phyloP scores from a whole-genome alignment of 1,140 invertebrate species.

The Drosophila kanapiae region DNA sequence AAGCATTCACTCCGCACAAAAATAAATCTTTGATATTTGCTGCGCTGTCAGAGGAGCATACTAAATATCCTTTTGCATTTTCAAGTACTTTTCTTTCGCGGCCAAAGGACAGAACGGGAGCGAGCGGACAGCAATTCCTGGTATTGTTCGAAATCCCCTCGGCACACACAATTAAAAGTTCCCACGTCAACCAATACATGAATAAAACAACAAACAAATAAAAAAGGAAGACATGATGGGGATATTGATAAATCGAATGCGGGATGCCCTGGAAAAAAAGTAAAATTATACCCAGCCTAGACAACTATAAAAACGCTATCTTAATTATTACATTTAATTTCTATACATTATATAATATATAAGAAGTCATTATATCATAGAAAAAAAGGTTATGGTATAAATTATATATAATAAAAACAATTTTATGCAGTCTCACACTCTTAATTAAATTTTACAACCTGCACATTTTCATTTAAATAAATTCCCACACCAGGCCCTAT shows the following conservation, averaged over 20 bases:
- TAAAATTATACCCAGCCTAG: too few species aligned
- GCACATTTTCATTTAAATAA: slow-evolving; percentile 17
- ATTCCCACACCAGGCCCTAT: slow-evolving; percentile 8
- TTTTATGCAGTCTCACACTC: not conserved
- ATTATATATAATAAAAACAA: not conserved
- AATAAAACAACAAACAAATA: slow-evolving; percentile 66
- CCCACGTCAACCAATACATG: slow-evolving; percentile 69
- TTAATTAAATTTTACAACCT: not conserved
- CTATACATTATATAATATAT: not conserved
- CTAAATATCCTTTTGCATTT: slow-evolving; percentile 75
- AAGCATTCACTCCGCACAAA: slow-evolving; percentile 18
- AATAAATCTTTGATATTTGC: slow-evolving; percentile 79
- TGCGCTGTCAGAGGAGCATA: slow-evolving; percentile 63
- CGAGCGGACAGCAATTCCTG: slow-evolving; percentile 55
- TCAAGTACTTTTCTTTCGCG: slow-evolving; percentile 48
- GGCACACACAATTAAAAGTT: slow-evolving; percentile 77
- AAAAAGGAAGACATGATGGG: not conserved
- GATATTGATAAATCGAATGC: not conserved
- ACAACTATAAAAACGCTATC: not conserved
- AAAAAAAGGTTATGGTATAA: not conserved
- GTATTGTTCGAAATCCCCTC: slow-evolving; percentile 50
- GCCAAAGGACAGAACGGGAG: not conserved
- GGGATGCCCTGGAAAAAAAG: not conserved
- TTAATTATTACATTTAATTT: too few species aligned
- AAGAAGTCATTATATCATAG: not conserved